A percentile compares a stretch with the other conserved stretches of the same genome.
phyloP scores from a whole-genome alignment of 2,888 invertebrate species.

The Siphonodentalium dalli region DNA sequence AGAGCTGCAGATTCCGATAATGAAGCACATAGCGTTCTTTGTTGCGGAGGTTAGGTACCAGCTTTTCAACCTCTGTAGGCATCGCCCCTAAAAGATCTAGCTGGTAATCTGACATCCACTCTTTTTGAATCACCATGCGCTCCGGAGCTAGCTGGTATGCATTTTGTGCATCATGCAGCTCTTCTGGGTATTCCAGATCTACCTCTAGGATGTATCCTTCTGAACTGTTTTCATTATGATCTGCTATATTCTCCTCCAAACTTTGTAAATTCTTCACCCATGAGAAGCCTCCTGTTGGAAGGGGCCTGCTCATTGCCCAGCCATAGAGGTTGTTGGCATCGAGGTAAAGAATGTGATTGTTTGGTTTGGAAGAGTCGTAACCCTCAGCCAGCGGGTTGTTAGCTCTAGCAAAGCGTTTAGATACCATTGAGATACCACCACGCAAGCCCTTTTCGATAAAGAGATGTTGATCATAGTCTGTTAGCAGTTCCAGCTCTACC shows the following conservation, averaged over 20 bases:
- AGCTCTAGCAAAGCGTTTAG: conserved; percentile 34
- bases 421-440: conserved; percentile 28
- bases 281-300: conserved; percentile 39
- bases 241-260: no score
- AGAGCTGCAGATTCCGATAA: conserved; percentile 40
- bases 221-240: no score
- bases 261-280: conserved; percentile 21
- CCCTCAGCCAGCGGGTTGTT: conserved; percentile 14
- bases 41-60: conserved; percentile 21
- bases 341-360: conserved; percentile 19
- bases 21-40: conserved; percentile 48
- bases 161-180: no score
- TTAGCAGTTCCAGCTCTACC: conserved; percentile 40
- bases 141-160: no score
- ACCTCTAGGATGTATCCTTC: conserved; percentile 66
- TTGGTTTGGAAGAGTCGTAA: conserved; percentile 8
- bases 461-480: conserved; percentile 40
- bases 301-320: conserved; percentile 45
- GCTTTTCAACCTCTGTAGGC: no score
- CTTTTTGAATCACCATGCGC: no score
- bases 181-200: conserved; percentile 62
- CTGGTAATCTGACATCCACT: conserved; percentile 17
- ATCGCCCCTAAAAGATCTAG: not conserved
- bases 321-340: conserved; percentile 35
- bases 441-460: conserved; percentile 32